Conservation (phyloP, 2,797 vertebrate genomes). For the Molossus alvarezi region DNA sequence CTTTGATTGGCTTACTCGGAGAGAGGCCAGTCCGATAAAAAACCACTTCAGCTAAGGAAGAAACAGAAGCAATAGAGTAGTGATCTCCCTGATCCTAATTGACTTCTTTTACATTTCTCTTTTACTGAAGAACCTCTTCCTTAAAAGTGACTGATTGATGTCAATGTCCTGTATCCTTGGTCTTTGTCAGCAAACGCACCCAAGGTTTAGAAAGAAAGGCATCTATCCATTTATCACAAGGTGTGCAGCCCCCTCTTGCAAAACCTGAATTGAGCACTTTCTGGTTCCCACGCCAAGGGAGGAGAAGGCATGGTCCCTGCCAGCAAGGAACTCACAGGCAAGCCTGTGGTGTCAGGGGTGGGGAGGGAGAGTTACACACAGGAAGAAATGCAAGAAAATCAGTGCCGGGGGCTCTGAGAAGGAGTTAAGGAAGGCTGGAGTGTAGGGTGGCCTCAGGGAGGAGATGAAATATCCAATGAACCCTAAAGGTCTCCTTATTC, state of each 20-base stretch:
- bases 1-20: conserved; percentile 42
- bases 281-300: not conserved
- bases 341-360: accelerated
- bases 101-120: conserved; percentile 63
- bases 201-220: not conserved
- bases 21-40: conserved; percentile 47
- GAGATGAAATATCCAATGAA: no score
- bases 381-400: not conserved
- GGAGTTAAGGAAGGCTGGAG: not conserved
- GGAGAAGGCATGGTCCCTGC: not conserved
- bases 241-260: not conserved
- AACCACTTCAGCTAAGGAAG: conserved; percentile 20
- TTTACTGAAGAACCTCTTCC: conserved; percentile 55
- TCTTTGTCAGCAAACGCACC: conserved; percentile 19
- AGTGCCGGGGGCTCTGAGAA: not conserved
- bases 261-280: not conserved
- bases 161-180: not conserved
- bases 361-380: not conserved
- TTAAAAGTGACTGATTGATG: conserved; percentile 14
- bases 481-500: no score
- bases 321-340: not conserved
- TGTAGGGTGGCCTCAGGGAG: no score
- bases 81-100: not conserved
- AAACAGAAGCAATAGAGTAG: not conserved
- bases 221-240: not conserved